Conservation (phyloP, 2,113 vertebrate genomes). For the Ictalurus furcatus region DNA sequence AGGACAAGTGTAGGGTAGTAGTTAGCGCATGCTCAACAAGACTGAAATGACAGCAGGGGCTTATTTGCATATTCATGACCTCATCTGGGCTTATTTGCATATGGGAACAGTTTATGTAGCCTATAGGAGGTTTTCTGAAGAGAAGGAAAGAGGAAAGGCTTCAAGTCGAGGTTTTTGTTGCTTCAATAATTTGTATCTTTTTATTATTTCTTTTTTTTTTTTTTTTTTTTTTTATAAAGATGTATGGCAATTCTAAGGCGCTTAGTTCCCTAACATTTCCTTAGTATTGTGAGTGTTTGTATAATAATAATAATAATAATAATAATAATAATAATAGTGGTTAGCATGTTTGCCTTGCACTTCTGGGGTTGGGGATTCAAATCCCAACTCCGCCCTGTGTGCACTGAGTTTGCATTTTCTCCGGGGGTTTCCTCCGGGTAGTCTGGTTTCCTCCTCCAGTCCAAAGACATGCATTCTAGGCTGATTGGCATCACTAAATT, state of each 20-base stretch:
- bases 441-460: too few species aligned
- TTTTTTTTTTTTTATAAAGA: background rate
- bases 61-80: constrained; percentile 13
- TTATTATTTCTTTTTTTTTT: too few species aligned
- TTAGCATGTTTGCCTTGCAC: too few species aligned
- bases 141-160: background rate
- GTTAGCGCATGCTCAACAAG: constrained; percentile 4
- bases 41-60: background rate
- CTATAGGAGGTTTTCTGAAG: background rate
- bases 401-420: too few species aligned
- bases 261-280: background rate
- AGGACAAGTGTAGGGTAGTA: background rate
- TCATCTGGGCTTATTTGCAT: constrained; percentile 3
- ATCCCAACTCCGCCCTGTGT: too few species aligned
- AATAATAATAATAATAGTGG: background rate
- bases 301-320: background rate
- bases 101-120: background rate
- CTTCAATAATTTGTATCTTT: background rate
- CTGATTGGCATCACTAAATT: too few species aligned
- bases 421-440: too few species aligned
- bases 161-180: background rate
- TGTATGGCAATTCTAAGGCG: background rate
- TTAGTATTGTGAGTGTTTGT: background rate
- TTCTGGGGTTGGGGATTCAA: too few species aligned
- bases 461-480: too few species aligned